Conservation (phyloP, 2,888 invertebrate species). For the Agonopterix alstromeriana region DNA sequence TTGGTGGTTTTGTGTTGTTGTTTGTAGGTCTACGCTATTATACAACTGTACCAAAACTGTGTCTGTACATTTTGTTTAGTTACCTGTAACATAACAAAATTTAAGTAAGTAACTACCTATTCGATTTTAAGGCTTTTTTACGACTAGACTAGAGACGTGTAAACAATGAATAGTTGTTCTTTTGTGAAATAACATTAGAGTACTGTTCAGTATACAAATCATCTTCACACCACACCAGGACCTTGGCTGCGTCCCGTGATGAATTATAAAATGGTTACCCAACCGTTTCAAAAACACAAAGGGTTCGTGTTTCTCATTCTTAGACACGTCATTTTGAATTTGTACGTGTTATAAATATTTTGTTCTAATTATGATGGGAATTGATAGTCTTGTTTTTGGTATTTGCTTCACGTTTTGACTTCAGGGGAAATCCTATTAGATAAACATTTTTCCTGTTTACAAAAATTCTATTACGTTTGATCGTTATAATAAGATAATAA, state of each 20-base stretch:
- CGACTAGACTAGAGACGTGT: not conserved
- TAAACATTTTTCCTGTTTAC: not conserved
- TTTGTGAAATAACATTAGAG: not conserved
- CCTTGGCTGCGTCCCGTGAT: conserved; percentile 20
- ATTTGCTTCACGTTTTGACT: not conserved
- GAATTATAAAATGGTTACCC: conserved; percentile 26
- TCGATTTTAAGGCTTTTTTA: not conserved
- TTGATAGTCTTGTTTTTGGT: not conserved
- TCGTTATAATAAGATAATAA: too few relatives aligned
- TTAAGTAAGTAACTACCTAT: too few relatives aligned
- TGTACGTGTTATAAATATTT: conserved; percentile 4
- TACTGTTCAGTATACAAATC: conserved; percentile 22
- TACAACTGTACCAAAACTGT: too few relatives aligned
- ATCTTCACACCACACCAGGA: conserved; percentile 16
- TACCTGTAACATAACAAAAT: too few relatives aligned
- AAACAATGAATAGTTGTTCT: not conserved
- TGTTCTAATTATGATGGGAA: not conserved
- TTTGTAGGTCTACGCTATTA: too few relatives aligned
- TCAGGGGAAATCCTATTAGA: not conserved
- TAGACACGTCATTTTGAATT: conserved; percentile 7
- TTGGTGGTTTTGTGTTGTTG: too few relatives aligned
- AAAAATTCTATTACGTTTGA: not conserved
- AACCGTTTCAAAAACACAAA: conserved; percentile 14
- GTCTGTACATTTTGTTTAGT: too few relatives aligned
- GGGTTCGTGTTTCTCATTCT: conserved; percentile 3